These are phyloP conservation scores for Scelioninae gen. 1 DNA, from an alignment of 2,888 invertebrate genomes.

Conservation along the genomic window DNA sequence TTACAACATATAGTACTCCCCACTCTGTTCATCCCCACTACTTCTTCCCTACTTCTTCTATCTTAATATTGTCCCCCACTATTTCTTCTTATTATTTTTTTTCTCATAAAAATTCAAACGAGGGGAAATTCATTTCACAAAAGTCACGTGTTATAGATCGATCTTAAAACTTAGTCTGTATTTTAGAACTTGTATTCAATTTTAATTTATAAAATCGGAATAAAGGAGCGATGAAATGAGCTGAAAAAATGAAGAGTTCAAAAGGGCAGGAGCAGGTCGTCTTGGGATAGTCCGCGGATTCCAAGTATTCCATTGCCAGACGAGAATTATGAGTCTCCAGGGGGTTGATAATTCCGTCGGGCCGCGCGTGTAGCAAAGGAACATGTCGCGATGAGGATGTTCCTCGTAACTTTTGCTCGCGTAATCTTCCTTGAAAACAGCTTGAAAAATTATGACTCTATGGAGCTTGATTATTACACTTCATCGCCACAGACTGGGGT, in stretches of 20 bases:
- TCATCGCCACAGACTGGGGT: not conserved
- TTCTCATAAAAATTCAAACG: no score
- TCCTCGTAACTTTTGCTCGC: constrained; percentile 45
- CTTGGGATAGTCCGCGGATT: constrained; percentile 27
- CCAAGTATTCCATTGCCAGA: constrained; percentile 35
- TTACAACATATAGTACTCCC: no score
- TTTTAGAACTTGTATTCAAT: no score
- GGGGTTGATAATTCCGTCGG: constrained; percentile 79
- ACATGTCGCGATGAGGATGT: constrained; percentile 38
- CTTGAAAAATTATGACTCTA: constrained; percentile 51
- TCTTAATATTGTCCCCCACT: no score
- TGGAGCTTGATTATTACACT: constrained; percentile 45
- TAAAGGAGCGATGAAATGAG: no score
- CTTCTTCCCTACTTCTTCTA: no score
- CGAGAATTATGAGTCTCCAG: constrained; percentile 79
- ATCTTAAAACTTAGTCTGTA: no score
- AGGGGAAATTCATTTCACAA: no score
- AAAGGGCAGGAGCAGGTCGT: constrained; percentile 20
- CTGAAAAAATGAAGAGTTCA: constrained; percentile 2
- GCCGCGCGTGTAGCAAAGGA: constrained; percentile 65
- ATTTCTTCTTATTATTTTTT: no score
- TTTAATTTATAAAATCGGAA: no score
- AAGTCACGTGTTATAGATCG: no score
- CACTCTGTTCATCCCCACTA: no score
- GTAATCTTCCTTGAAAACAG: constrained; percentile 48